phyloP scores from a whole-genome alignment of 2,113 vertebrate species.

The Carettochelys insculpta region DNA sequence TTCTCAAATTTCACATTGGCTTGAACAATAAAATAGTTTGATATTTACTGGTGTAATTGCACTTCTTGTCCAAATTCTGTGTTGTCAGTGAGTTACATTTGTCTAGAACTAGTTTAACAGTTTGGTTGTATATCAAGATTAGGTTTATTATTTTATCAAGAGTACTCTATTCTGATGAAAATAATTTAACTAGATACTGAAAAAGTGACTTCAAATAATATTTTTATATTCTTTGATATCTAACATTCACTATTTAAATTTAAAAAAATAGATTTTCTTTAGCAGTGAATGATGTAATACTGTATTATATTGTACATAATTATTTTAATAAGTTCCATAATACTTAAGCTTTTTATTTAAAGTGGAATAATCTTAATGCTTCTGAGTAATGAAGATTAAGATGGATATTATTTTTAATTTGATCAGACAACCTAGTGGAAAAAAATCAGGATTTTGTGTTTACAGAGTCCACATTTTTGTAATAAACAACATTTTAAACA shows the following conservation, averaged over 20 bases:
- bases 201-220: not conserved
- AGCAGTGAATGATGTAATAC: not conserved
- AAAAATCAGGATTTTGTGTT: not conserved
- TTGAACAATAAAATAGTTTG: constrained; percentile 45
- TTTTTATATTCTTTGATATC: not conserved
- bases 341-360: not conserved
- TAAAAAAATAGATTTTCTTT: not conserved
- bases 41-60: constrained; percentile 55
- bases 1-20: constrained; percentile 54
- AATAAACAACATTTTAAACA: not conserved
- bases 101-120: constrained; percentile 63
- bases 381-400: not conserved
- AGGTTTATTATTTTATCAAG: constrained; percentile 40
- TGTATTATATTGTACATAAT: not conserved
- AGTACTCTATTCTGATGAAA: constrained; percentile 21
- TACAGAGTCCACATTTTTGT: accelerated
- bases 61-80: constrained; percentile 46
- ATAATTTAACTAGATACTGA: constrained; percentile 32
- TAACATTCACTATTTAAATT: not conserved
- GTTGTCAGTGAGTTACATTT: constrained; percentile 44
- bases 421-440: not conserved
- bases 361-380: not conserved
- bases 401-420: not conserved
- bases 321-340: not conserved
- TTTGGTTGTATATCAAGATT: constrained; percentile 12